Conservation (phyloP, 2,797 vertebrate genomes). For the Gadopsis bispinosus region DNA sequence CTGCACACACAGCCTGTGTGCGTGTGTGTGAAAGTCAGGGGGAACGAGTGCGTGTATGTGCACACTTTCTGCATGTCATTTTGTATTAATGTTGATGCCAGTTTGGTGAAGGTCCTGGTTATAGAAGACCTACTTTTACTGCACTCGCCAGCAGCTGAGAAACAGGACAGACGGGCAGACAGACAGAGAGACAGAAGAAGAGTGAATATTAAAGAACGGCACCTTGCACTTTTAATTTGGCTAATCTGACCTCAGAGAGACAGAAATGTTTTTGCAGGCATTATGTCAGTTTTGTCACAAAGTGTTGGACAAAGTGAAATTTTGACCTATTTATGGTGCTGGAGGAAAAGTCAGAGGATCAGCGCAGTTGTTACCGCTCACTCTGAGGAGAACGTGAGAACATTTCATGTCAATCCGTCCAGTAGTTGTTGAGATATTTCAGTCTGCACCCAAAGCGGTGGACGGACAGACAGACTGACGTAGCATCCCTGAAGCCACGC, state of each 20-base stretch:
- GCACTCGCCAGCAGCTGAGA: conserved; percentile 12
- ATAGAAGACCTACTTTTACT: conserved; percentile 32
- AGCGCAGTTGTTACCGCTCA: no score
- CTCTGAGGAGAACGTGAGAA: no score
- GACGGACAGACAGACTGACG: neutral
- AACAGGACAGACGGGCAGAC: neutral
- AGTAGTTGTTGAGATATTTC: no score
- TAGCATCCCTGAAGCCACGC: neutral
- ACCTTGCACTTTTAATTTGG: neutral
- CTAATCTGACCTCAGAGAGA: neutral
- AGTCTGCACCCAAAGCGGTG: neutral
- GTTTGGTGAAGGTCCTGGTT: conserved; percentile 22
- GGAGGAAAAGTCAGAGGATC: no score
- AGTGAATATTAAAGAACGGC: neutral
- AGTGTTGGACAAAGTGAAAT: neutral
- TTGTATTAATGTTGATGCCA: conserved; percentile 44
- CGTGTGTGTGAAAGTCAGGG: neutral
- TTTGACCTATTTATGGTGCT: no score
- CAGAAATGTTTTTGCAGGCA: neutral
- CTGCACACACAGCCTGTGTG: conserved; percentile 24
- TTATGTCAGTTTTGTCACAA: neutral
- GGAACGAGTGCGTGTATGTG: conserved; percentile 7
- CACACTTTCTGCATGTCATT: conserved; percentile 38
- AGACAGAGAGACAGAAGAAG: neutral
- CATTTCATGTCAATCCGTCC: no score